A percentile compares a stretch with the other conserved stretches of the same genome.
These are phyloP conservation scores for Myripristis jacobus DNA, from an alignment of 2,797 vertebrate genomes.

Conservation along the genomic window DNA sequence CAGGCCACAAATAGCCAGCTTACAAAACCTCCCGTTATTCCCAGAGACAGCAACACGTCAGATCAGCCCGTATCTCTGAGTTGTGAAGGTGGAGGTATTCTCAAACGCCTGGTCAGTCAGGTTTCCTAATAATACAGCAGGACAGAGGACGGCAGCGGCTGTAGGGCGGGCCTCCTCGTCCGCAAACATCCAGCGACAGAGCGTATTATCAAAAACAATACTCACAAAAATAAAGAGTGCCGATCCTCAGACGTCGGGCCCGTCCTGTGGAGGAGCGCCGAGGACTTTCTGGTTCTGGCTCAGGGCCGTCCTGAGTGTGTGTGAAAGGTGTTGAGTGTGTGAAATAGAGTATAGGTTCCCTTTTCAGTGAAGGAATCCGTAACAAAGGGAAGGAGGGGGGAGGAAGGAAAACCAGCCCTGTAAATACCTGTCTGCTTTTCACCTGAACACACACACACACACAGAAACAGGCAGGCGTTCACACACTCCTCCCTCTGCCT, in stretches of 20 bases:
- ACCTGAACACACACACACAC: constrained; percentile 6
- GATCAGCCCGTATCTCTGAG: background rate
- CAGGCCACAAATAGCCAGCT: too few relatives aligned
- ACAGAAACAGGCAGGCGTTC: background rate
- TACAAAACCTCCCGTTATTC: too few relatives aligned
- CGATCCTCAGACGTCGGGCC: background rate
- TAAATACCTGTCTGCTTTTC: constrained; percentile 57
- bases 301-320: background rate
- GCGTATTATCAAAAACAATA: constrained; percentile 9
- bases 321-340: background rate
- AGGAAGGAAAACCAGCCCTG: constrained; percentile 61
- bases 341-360: constrained; percentile 31
- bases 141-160: background rate
- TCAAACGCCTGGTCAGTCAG: constrained; percentile 34
- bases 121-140: constrained; percentile 16
- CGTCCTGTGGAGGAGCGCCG: background rate
- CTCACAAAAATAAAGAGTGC: constrained; percentile 41
- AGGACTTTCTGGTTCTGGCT: background rate
- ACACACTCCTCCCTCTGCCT: constrained; percentile 36
- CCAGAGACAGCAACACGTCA: background rate
- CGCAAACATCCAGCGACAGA: background rate
- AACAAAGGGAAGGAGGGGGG: constrained; percentile 57
- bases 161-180: background rate
- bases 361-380: constrained; percentile 38
- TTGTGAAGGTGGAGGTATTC: background rate